A percentile compares a stretch with the other conserved stretches of the same genome.
phyloP scores from a whole-genome alignment of 2,888 invertebrate species.

The Andrena chrysosceles region DNA sequence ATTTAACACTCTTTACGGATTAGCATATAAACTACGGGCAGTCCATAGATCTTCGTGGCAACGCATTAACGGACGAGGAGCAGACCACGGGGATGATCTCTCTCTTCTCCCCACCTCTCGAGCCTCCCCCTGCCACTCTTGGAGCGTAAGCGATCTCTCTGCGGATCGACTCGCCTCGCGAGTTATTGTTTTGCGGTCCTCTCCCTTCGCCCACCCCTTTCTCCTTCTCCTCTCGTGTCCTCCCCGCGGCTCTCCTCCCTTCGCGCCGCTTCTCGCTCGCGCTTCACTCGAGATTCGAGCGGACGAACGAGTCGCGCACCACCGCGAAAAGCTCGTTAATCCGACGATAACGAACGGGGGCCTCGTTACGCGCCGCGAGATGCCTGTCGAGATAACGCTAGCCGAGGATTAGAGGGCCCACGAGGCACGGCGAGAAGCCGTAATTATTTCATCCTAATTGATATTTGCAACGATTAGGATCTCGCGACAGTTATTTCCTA shows the following conservation, averaged over 20 bases:
- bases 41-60: constrained; percentile 85
- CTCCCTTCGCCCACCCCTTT: constrained; percentile 16
- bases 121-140: constrained; percentile 16
- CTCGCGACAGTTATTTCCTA: constrained; percentile 45
- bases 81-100: constrained; percentile 75
- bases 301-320: constrained; percentile 17
- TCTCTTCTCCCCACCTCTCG: constrained; percentile 49
- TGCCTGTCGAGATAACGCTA: constrained; percentile 47
- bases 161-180: constrained; percentile 56
- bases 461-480: constrained; percentile 52
- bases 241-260: constrained; percentile 5
- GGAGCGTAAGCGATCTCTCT: constrained; percentile 56
- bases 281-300: background rate
- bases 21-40: constrained; percentile 85
- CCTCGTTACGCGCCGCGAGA: constrained; percentile 37
- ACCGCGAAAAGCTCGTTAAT: constrained; percentile 62
- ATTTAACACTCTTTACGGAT: constrained; percentile 85
- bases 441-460: constrained; percentile 58
- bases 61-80: constrained; percentile 83
- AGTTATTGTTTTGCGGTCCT: constrained; percentile 74
- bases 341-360: constrained; percentile 65
- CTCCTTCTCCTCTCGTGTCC: background rate
- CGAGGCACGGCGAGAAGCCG: constrained; percentile 13
- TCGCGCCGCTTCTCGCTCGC: background rate
- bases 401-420: constrained; percentile 34